Base-by-base conservation (phyloP, 2,113 vertebrate genomes). In the Propithecus coquereli region DNA sequence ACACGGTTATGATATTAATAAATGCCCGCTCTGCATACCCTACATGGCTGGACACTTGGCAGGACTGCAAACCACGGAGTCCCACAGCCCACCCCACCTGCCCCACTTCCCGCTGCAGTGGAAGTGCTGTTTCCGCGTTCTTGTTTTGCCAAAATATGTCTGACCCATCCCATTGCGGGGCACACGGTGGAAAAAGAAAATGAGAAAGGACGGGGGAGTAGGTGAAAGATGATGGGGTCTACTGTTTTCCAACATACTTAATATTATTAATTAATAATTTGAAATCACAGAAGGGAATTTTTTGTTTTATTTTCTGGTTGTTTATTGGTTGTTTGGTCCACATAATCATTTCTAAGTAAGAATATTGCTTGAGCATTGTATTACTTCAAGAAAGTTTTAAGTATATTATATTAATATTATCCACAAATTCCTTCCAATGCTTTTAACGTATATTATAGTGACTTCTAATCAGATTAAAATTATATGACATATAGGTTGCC, bases 201-300 rank as follows among this genome's bases (percentile, higher is more conserved):
- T 2, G 4, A 87, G 74, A 68, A 84, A 79, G 3, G 34, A 61
- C 8, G 3, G 8, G 20, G 12, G 8, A 57, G 30, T n/a, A 27
- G 43, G 8, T 18, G 7, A 95, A 83, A 77, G 22, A 93, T 84
- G 87, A 73, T 68, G 34, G 80, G 37, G 27, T 25, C 14, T 7
- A 43, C 23, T 80, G n/a, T 30, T 79, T 89, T 65, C 57, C n/a
- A 73, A 61, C 27, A 88, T 43, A 82, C 4, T n/a, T 92, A 88
- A 57, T 82, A 83, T n/a, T 47, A 76, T 8, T 14, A 8, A 22
- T 22, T 57, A 57, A 57, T 71, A 37, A 65, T 87, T 88, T 73
- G 47, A 83, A 96, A 92, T 90, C 22, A 83, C 30, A 90, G n/a
- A 82, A 81, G 52, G 17, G 30, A 70, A 8, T 50, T 61, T 87